These are phyloP conservation scores for Caloenas nicobarica DNA, from an alignment of 2,113 vertebrate genomes.

Conservation along the genomic window DNA sequence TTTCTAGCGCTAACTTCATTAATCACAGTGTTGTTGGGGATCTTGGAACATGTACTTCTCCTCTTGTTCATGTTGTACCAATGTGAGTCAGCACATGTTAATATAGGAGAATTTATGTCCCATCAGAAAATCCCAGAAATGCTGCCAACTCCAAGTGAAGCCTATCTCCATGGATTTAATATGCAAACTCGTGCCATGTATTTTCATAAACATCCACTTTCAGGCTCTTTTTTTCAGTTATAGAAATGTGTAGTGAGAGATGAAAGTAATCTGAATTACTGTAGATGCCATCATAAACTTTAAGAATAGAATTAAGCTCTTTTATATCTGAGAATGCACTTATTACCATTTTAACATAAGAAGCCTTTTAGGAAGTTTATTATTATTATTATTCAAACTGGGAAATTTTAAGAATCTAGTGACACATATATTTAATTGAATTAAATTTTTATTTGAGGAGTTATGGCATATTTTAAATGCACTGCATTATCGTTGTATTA, in stretches of 20 bases:
- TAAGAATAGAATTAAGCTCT: constrained; percentile 18
- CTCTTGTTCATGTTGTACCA: background rate
- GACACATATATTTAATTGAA: constrained; percentile 56
- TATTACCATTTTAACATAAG: constrained; percentile 30
- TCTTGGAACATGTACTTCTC: background rate
- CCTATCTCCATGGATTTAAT: background rate
- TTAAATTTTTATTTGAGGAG: constrained; percentile 44
- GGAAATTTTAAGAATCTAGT: constrained; percentile 17
- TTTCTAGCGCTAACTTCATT: background rate
- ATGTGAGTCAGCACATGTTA: background rate
- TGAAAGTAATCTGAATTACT: background rate
- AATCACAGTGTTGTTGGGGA: background rate
- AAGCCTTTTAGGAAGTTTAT: background rate
- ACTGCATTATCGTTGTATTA: constrained; percentile 15
- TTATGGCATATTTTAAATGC: background rate
- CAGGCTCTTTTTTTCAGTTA: background rate
- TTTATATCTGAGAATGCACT: background rate
- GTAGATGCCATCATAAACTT: background rate
- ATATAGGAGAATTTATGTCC: background rate
- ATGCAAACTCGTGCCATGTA: background rate
- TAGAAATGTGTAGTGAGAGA: background rate
- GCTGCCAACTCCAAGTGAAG: background rate
- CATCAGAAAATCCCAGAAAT: background rate
- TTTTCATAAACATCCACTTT: background rate
- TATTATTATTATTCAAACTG: constrained; percentile 27